Evolutionary conservation across 1,140 invertebrate species (phyloP).

Genomic region (Ceratitis capitata): DNA sequence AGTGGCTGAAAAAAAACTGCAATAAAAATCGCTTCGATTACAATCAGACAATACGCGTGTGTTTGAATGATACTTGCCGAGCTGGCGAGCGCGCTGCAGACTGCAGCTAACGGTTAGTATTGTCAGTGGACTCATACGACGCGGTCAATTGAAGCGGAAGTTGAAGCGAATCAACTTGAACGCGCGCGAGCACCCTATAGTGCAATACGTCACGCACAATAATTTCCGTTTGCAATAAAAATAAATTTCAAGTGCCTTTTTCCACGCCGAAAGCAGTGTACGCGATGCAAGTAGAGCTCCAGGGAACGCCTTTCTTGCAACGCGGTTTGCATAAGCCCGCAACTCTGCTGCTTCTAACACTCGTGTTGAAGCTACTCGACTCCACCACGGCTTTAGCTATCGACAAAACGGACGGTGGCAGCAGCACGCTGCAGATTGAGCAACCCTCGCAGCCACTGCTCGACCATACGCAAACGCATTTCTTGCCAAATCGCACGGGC

Average conservation of each 20-base stretch:
- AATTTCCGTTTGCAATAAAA: conserved; percentile 26
- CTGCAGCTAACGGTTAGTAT: background rate
- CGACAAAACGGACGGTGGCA: background rate
- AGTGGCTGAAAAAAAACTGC: background rate
- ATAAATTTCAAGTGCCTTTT: background rate
- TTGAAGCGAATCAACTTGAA: background rate
- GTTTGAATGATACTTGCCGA: background rate
- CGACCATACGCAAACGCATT: conserved; percentile 26
- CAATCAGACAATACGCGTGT: conserved; percentile 16
- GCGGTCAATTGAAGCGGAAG: conserved; percentile 11
- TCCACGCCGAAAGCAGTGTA: background rate
- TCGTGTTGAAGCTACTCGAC: background rate
- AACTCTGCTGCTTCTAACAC: background rate
- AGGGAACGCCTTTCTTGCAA: background rate
- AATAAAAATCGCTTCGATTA: background rate
- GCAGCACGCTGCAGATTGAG: background rate
- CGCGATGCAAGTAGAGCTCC: background rate
- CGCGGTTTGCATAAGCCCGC: background rate
- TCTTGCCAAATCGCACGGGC: conserved; percentile 42
- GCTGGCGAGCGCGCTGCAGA: background rate
- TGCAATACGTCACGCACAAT: background rate
- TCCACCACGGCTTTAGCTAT: background rate
- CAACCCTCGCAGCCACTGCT: background rate
- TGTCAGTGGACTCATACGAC: background rate
- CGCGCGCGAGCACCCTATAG: background rate